Evolutionary conservation across 2,797 vertebrate species (phyloP).

Genomic region (Rousettus madagascariensis): DNA sequence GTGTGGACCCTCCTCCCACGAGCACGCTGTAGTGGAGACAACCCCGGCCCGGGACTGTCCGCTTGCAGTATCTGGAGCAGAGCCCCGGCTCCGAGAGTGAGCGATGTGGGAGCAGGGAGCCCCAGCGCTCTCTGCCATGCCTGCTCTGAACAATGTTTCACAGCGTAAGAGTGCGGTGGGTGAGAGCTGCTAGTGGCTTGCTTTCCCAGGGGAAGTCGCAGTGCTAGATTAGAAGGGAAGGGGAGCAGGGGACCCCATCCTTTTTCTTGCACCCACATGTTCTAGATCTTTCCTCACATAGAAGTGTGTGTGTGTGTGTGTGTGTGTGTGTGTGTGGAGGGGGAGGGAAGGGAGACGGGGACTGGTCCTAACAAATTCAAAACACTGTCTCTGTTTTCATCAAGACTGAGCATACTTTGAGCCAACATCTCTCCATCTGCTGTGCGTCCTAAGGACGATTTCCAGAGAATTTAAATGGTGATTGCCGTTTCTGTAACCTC

Average conservation of each 20-base stretch:
- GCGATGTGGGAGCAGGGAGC: not conserved
- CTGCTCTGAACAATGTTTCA: not conserved
- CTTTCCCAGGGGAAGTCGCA: not conserved
- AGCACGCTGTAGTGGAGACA: not conserved
- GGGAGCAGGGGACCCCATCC: not conserved
- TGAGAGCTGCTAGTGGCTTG: not conserved
- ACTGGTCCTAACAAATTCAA: not conserved
- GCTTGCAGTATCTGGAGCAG: not conserved
- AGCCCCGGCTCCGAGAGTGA: not conserved
- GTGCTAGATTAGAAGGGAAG: not conserved
- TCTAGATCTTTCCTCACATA: not conserved
- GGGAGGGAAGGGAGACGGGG: not conserved
- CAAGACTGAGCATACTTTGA: not conserved
- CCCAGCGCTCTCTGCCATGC: accelerated
- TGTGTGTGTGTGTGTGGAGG: too few relatives aligned
- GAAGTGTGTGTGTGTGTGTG: too few relatives aligned
- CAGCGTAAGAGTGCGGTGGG: not conserved
- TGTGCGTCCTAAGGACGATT: not conserved
- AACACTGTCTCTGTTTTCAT: not conserved
- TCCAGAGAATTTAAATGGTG: not conserved
- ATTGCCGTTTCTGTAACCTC: not conserved
- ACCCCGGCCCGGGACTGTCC: not conserved
- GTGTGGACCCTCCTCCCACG: accelerated
- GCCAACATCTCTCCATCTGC: not conserved
- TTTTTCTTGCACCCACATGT: not conserved